Percentiles rank a stretch among this genome's conserved stretches.
Evolutionary conservation across 2,797 vertebrate genomes (phyloP).

Genomic region (Onychomys torridus): DNA sequence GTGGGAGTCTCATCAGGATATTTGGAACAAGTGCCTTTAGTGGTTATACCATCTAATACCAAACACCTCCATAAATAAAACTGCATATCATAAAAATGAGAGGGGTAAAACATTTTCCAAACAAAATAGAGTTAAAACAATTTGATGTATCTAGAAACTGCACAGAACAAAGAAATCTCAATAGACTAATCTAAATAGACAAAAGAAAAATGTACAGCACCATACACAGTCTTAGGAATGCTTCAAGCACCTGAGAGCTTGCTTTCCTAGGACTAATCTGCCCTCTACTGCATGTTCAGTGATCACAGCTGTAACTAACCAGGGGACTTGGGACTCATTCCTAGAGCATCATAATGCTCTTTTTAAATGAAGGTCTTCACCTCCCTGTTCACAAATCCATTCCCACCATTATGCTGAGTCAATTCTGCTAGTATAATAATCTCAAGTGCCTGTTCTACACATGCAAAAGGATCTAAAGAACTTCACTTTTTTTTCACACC

Average conservation of each 20-base stretch:
- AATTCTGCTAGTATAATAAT: neutral
- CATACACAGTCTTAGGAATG: neutral
- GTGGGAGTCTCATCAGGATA: neutral
- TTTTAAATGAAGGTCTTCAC: neutral
- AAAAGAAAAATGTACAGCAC: slow-evolving; percentile 64
- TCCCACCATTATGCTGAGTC: neutral
- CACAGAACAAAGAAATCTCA: slow-evolving; percentile 64
- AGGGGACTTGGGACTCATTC: neutral
- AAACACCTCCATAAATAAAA: neutral
- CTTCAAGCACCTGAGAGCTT: slow-evolving; percentile 45
- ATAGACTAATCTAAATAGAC: slow-evolving; percentile 72
- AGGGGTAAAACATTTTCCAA: slow-evolving; percentile 64
- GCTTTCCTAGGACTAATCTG: slow-evolving; percentile 71
- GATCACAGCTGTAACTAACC: neutral
- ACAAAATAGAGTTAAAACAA: slow-evolving; percentile 61
- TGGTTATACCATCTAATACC: neutral
- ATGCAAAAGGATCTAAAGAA: neutral
- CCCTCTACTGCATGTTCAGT: slow-evolving; percentile 84
- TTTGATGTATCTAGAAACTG: slow-evolving; percentile 62
- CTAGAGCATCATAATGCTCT: neutral
- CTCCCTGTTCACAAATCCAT: neutral
- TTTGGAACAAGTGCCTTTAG: neutral
- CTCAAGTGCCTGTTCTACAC: neutral
- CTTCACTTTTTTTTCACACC: slow-evolving; percentile 12
- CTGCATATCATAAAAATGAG: slow-evolving; percentile 15